These are phyloP conservation scores for Zaprionus gabonicus DNA, from an alignment of 1,140 invertebrate genomes.

Conservation along the genomic window DNA sequence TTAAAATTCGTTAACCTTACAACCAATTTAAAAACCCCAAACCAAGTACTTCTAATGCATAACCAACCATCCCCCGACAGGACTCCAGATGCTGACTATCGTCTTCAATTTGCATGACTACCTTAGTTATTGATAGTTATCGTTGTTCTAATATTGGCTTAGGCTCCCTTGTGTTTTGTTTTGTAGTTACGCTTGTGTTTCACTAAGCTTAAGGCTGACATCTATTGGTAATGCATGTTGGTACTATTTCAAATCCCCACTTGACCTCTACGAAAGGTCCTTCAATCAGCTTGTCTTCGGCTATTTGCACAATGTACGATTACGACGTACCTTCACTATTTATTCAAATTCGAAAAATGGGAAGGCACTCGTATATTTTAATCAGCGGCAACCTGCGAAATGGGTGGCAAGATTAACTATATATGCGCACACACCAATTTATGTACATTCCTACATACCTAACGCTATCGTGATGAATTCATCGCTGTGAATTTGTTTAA, in stretches of 20 bases:
- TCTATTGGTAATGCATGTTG: no score
- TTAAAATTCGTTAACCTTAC: neutral
- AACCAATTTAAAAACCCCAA: neutral
- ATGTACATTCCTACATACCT: neutral
- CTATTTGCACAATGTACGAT: no score
- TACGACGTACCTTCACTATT: no score
- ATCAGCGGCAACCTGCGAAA: neutral
- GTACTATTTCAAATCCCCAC: no score
- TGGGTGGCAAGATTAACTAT: neutral
- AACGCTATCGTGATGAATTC: neutral
- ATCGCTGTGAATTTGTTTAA: constrained; percentile 20
- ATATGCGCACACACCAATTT: neutral
- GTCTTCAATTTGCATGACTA: neutral
- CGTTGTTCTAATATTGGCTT: neutral
- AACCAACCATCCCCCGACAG: neutral
- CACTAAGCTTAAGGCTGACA: no score
- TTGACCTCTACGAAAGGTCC: no score
- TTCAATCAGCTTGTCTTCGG: no score
- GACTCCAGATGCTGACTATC: neutral
- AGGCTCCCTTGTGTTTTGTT: neutral
- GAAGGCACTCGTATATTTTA: neutral
- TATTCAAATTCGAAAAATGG: no score
- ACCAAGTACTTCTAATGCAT: neutral
- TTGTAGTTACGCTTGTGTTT: no score
- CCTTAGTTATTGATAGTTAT: no score